Conservation (phyloP, 1,140 invertebrate species). For the Drosophila virilis region DNA sequence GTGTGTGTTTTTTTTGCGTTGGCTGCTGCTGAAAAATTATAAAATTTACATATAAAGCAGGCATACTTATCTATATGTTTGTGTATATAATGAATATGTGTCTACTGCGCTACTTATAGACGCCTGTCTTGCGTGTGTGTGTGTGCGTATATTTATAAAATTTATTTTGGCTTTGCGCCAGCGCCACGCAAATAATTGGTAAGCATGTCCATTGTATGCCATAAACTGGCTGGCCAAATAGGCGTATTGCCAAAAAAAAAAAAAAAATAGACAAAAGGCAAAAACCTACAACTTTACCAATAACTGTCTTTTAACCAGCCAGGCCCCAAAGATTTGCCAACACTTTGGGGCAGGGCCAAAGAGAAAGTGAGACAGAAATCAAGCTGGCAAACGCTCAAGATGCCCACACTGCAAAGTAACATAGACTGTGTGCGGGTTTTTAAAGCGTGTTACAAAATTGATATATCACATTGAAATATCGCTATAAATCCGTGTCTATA, state of each 20-base stretch:
- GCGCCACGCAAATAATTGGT: constrained; percentile 78
- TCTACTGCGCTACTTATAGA: constrained; percentile 68
- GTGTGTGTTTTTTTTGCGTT: constrained; percentile 11
- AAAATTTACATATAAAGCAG: constrained; percentile 60
- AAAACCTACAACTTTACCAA: constrained; percentile 32
- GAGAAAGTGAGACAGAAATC: constrained; percentile 43
- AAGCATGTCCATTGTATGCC: constrained; percentile 71
- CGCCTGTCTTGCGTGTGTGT: constrained; percentile 10
- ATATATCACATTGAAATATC: neutral
- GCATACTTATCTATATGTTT: constrained; percentile 39
- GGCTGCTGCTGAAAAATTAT: constrained; percentile 61
- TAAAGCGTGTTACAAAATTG: constrained; percentile 35
- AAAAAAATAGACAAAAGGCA: too few species aligned
- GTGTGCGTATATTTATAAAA: constrained; percentile 73
- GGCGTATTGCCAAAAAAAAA: constrained; percentile 19
- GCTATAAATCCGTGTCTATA: neutral
- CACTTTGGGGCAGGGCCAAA: constrained; percentile 24
- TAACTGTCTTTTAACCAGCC: constrained; percentile 57
- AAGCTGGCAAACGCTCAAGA: constrained; percentile 43
- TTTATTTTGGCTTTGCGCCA: constrained; percentile 68
- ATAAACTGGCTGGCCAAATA: constrained; percentile 32
- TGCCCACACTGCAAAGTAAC: constrained; percentile 7
- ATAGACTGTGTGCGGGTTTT: constrained; percentile 35
- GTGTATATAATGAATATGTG: constrained; percentile 28
- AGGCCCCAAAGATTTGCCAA: constrained; percentile 28